Percentiles rank a stretch among this genome's conserved stretches.
Conservation (phyloP, 2,113 vertebrate species). For the Dipodomys ordii region DNA sequence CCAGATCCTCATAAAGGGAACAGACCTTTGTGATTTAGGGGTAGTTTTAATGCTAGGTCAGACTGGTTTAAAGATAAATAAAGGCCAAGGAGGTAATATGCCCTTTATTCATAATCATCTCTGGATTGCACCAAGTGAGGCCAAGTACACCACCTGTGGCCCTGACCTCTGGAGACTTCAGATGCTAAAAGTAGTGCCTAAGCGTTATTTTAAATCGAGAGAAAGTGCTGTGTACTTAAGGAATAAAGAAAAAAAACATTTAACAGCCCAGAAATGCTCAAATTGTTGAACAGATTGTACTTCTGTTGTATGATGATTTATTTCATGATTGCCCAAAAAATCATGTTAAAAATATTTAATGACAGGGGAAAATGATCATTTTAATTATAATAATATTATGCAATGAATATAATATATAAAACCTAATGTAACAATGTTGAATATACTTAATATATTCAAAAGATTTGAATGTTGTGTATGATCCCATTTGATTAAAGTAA, state of each 20-base stretch:
- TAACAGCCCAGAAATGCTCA: background rate
- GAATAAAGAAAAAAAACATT: conserved; percentile 5
- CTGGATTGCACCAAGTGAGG: background rate
- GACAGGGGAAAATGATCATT: background rate
- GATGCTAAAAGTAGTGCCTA: background rate
- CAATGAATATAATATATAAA: too few species aligned
- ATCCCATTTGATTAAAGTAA: conserved; percentile 33
- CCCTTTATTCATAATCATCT: conserved; percentile 26
- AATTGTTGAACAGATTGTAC: background rate
- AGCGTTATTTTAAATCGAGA: background rate
- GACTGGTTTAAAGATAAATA: background rate
- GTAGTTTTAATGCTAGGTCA: background rate
- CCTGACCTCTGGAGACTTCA: conserved; percentile 20
- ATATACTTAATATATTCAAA: background rate
- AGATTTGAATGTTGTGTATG: conserved; percentile 1
- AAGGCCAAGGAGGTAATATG: conserved; percentile 6
- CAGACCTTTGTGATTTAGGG: background rate
- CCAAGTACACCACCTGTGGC: background rate
- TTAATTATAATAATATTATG: background rate
- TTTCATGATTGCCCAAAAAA: conserved; percentile 40
- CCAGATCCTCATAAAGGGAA: background rate
- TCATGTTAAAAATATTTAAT: conserved; percentile 8
- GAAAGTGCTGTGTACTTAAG: background rate
- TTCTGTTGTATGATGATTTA: background rate
- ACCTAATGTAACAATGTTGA: background rate